These are phyloP conservation scores for Poecilia wingei DNA, from an alignment of 2,797 vertebrate genomes.

Conservation along the genomic window DNA sequence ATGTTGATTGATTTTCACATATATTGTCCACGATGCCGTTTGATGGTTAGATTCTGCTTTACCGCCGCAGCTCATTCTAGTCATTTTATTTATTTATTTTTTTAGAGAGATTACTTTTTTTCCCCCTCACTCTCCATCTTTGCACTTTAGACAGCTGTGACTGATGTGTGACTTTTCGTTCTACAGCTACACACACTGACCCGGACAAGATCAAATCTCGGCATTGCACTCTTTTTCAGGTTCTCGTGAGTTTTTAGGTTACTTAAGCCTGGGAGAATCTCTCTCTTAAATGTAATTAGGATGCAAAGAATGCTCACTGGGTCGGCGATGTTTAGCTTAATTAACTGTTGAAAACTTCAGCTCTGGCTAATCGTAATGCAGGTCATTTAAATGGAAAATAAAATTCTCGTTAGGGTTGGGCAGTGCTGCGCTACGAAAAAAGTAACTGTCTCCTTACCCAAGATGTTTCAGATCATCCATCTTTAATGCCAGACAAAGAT, in stretches of 20 bases:
- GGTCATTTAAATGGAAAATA: background rate
- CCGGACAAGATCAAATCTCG: background rate
- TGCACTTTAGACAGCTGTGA: background rate
- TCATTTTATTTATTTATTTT: background rate
- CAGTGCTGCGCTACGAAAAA: background rate
- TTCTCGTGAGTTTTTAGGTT: background rate
- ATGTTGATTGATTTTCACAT: slow-evolving; percentile 6
- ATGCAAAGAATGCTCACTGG: background rate
- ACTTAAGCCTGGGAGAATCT: background rate
- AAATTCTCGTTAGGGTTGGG: background rate
- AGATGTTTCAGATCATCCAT: background rate
- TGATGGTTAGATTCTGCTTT: background rate
- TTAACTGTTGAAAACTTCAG: background rate
- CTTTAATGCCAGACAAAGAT: background rate
- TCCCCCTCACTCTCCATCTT: background rate
- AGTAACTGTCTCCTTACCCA: background rate
- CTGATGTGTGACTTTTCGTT: background rate
- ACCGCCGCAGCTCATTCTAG: background rate
- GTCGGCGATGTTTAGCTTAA: background rate
- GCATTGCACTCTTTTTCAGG: background rate
- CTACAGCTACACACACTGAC: background rate
- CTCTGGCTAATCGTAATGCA: background rate
- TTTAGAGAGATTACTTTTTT: background rate
- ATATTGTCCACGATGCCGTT: background rate
- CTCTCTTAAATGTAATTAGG: background rate